Base-by-base conservation (phyloP, 2,797 vertebrate species). In the Galagoides demidoff region DNA sequence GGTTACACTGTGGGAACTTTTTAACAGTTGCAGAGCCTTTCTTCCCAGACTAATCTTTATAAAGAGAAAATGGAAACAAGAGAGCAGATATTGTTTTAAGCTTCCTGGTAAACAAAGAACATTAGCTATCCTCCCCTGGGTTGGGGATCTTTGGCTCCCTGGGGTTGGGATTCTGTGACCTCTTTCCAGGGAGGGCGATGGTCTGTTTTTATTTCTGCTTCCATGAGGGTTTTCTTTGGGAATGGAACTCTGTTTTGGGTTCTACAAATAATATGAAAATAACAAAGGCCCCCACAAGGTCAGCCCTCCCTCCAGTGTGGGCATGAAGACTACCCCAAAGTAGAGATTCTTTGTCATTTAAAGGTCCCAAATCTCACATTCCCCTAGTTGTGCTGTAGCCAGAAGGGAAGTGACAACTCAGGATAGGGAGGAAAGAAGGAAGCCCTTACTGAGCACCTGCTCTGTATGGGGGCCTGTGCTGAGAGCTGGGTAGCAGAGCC, bases 211-310 rank as follows among this genome's bases (percentile, higher is more conserved):
- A 85, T 92, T 96, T 94, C 88, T 79, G 76, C 84, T 88, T 94
- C 89, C 66, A 25, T 17, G 45, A 27, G 85, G 74, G 34, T 81
- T 89, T 95, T 90, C 59, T 78, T 49, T 90, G 89, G 94, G 89
- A 97, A 79, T 31, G 20, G 64, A 96, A 61, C 89, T 91, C 83
- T 85, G 78, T 52, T 88, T 90, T 70, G 29, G 34, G 39, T 70
- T 77, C 94, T 89, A 7, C 73, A 91, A 90, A 89, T 88, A 70
- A 94, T 95, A 68, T 31, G 76, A 96, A 96, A 97, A 90, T 83
- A 84, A 29, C 64, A 9, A 66, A 85, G 70, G 52, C 71, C 81
- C 66, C 76, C 3, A 1, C 11, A 39, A 93, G 82, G 90, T 81
- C 94, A 95, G 74, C 63, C 39, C 12, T 57, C 34, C n/a, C 71